phyloP scores from a whole-genome alignment of 2,113 vertebrate species.

The Caranx ignobilis region DNA sequence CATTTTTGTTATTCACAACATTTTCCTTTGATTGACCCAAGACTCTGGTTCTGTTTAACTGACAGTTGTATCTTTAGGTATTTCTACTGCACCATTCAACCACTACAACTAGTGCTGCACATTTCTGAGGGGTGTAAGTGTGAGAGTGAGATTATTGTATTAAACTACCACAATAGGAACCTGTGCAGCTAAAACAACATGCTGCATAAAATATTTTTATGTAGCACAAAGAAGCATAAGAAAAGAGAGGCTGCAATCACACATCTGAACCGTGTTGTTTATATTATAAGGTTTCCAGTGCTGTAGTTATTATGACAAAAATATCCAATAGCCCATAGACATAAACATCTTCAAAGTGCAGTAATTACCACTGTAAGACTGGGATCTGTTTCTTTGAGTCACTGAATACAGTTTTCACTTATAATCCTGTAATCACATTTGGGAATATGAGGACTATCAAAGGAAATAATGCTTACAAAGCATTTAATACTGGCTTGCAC shows the following conservation, averaged over 20 bases:
- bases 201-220: background rate
- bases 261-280: background rate
- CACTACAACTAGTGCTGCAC: background rate
- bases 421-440: slow-evolving; percentile 24
- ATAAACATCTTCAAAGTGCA: background rate
- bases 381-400: background rate
- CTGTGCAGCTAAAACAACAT: background rate
- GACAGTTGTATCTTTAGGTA: background rate
- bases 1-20: background rate
- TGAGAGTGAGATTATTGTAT: background rate
- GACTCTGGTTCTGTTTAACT: background rate
- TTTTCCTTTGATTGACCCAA: background rate
- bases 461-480: slow-evolving; percentile 73
- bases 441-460: slow-evolving; percentile 1
- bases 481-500: slow-evolving; percentile 65
- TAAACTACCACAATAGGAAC: background rate
- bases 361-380: background rate
- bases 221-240: background rate
- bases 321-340: background rate
- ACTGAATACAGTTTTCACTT: slow-evolving; percentile 13
- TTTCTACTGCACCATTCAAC: background rate
- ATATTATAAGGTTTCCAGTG: background rate
- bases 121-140: background rate
- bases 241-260: background rate
- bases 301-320: background rate